phyloP scores from a whole-genome alignment of 2,797 vertebrate species.

The Ctenochaetus hawaiiensis region DNA sequence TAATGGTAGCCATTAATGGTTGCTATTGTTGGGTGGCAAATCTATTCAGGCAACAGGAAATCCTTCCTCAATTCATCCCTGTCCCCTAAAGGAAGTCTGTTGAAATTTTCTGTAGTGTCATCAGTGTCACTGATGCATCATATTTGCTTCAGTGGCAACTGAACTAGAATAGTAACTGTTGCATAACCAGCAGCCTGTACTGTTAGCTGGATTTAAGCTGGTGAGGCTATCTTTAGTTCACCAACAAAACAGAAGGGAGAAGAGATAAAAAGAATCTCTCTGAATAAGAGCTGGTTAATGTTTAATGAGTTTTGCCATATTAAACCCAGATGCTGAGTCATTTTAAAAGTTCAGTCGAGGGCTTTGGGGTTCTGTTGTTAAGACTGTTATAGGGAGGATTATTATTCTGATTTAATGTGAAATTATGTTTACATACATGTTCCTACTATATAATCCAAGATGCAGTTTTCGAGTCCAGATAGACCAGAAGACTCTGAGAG shows the following conservation, averaged over 20 bases:
- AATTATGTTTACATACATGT: neutral
- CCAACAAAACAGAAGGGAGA: slow-evolving; percentile 17
- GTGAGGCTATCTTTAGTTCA: slow-evolving; percentile 39
- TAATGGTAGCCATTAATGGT: neutral
- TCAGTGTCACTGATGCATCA: slow-evolving; percentile 13
- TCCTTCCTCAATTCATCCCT: neutral
- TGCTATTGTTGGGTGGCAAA: neutral
- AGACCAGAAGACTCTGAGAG: slow-evolving; percentile 1
- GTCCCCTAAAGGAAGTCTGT: neutral
- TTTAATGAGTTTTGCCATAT: slow-evolving; percentile 34
- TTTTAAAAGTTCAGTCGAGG: slow-evolving; percentile 25
- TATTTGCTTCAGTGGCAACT: neutral
- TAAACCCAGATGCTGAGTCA: slow-evolving; percentile 23
- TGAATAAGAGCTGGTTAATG: slow-evolving; percentile 37
- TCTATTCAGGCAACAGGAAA: neutral
- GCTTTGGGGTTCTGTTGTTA: neutral
- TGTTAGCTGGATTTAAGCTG: slow-evolving; percentile 17
- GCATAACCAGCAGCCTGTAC: slow-evolving; percentile 30
- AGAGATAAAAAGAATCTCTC: slow-evolving; percentile 17
- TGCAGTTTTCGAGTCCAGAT: neutral
- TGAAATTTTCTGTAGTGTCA: neutral
- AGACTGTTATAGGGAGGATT: neutral
- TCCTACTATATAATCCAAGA: neutral
- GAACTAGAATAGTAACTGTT: slow-evolving; percentile 28
- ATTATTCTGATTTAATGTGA: neutral